Conservation (phyloP, 2,797 vertebrate species). For the Synaphobranchus kaupii region DNA sequence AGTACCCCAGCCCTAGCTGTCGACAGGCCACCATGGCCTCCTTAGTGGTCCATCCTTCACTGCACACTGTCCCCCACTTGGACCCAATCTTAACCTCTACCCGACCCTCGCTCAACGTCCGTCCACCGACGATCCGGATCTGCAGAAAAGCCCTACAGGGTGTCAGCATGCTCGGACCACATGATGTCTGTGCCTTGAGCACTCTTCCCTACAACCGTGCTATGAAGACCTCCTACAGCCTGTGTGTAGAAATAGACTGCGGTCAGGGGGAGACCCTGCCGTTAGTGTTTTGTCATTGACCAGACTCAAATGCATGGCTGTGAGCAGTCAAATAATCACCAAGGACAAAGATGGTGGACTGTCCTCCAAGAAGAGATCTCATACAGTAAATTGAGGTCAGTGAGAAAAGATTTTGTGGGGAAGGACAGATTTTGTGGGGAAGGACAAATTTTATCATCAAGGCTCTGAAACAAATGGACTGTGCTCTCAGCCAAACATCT, state of each 20-base stretch:
- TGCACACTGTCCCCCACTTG: constrained; percentile 88
- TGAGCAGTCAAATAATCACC: not conserved
- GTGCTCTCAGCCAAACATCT: not conserved
- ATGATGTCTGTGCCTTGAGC: constrained; percentile 52
- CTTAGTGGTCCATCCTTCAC: constrained; percentile 85
- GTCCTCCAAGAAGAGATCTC: not conserved
- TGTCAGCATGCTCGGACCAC: constrained; percentile 65
- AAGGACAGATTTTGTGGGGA: not conserved
- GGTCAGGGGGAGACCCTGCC: not conserved
- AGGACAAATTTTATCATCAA: not conserved
- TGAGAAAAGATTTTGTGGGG: not conserved
- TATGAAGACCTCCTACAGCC: constrained; percentile 5
- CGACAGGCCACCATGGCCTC: constrained; percentile 90
- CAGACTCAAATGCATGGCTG: not conserved
- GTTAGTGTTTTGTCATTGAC: constrained; percentile 4
- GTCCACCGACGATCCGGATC: constrained; percentile 84
- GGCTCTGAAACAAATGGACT: not conserved
- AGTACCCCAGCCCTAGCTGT: constrained; percentile 88
- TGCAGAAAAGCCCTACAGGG: constrained; percentile 75
- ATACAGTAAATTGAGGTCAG: not conserved
- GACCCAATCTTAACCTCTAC: constrained; percentile 86
- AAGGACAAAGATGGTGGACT: not conserved
- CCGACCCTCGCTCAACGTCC: constrained; percentile 80
- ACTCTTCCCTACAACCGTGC: constrained; percentile 15
- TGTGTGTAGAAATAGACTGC: not conserved